Conservation (phyloP, 2,797 vertebrate genomes). For the Microctenopoma stevenorrisi region DNA sequence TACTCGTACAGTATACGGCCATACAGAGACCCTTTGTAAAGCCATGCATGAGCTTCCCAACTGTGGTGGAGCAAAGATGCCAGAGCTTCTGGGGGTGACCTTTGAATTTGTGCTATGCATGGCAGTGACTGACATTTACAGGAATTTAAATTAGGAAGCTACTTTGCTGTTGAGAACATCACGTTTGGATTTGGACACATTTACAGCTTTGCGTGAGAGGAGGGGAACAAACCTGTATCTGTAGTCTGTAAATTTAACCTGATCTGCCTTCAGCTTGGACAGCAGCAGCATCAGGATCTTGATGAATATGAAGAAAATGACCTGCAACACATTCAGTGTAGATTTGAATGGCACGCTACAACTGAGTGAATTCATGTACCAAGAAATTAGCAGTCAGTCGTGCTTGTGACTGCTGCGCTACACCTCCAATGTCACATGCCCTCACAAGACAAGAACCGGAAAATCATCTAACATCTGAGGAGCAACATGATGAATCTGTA, state of each 20-base stretch:
- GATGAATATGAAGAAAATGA: slow-evolving; percentile 95
- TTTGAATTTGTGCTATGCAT: slow-evolving; percentile 26
- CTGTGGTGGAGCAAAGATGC: neutral
- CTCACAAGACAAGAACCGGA: slow-evolving; percentile 39
- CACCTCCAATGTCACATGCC: slow-evolving; percentile 48
- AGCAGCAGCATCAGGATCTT: slow-evolving; percentile 93
- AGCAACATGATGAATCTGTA: neutral
- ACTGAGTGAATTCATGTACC: neutral
- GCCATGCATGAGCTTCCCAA: slow-evolving; percentile 11
- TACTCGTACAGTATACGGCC: neutral
- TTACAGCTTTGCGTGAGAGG: neutral
- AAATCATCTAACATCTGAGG: slow-evolving; percentile 8
- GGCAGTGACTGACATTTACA: slow-evolving; percentile 41
- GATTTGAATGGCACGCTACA: neutral
- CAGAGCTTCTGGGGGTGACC: slow-evolving; percentile 16
- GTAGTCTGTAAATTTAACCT: slow-evolving; percentile 93
- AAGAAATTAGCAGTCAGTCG: slow-evolving; percentile 11
- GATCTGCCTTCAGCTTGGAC: slow-evolving; percentile 95
- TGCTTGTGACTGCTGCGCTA: slow-evolving; percentile 6
- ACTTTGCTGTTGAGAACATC: neutral
- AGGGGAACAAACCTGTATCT: slow-evolving; percentile 89
- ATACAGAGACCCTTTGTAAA: slow-evolving; percentile 11
- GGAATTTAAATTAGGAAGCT: slow-evolving; percentile 21
- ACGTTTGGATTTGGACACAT: neutral
- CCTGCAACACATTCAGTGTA: slow-evolving; percentile 77